Evolutionary conservation across 2,888 invertebrate genomes (phyloP), one percentile per base, ranked within the genome.

Genomic region (Synanthedon vespiformis): DNA sequence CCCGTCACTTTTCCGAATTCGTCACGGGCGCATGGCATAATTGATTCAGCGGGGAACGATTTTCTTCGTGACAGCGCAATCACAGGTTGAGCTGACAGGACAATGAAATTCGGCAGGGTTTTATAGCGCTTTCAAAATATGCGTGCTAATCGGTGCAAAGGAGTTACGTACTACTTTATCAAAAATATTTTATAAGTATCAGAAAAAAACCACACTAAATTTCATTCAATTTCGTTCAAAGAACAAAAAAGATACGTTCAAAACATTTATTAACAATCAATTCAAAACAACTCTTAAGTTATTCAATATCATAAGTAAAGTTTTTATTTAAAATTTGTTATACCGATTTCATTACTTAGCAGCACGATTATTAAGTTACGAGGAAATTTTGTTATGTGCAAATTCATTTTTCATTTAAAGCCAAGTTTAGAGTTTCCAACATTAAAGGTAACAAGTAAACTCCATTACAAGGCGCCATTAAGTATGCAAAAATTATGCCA

Each of bases 41-140:
- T 62, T 59, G 63, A 62, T 60, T 64, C 56, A 55, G 57, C 54
- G 54, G 60, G 61, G 61, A 64, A 62, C 71, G 72, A 70, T 74
- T 75, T 78, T 79, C 77, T 70, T 72, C 73, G 64, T 76, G 77
- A 77, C 77, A 77, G 71, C 69, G 72, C 79, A 80, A 79, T 80
- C 77, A 77, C 65, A 68, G 67, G 63, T 62, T 60, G 59, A 67
- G 66, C 67, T 65, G 67, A 60, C 66, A 64, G 67, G 63, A 61
- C 61, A 64, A 57, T 58, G 56, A 58, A 62, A 48, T 44, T 44
- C 44, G 44, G 14, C 11, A 34, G 44, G 44, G 13, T 44, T 44
- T 44, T 44, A 44, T 44, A 14, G 44, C 44, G 44, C 4, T 44
- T 44, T 44, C 13, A 14, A 41, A 41, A 41, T 41, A 44, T 44